phyloP scores from a whole-genome alignment of 2,113 vertebrate species.

The Psilopsiagon aymara region DNA sequence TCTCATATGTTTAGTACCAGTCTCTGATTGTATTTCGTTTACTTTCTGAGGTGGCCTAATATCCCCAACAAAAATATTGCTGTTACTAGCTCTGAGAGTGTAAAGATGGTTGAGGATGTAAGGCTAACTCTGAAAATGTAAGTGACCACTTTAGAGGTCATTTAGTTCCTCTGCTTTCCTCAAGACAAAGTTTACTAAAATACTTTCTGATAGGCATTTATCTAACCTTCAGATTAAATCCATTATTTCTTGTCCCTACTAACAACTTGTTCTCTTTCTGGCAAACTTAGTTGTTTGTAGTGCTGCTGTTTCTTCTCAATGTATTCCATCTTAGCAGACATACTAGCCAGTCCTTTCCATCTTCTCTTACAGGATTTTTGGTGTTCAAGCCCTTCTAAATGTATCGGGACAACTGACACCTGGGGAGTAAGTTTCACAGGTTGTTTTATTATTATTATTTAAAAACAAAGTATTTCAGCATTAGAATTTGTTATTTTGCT shows the following conservation, averaged over 20 bases:
- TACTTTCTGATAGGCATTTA: neutral
- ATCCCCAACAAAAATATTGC: neutral
- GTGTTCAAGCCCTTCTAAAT: neutral
- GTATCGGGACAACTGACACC: neutral
- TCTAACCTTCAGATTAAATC: neutral
- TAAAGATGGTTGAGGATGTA: neutral
- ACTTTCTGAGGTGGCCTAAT: neutral
- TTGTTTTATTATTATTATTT: neutral
- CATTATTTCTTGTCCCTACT: neutral
- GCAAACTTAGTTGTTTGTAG: neutral
- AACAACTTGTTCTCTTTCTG: neutral
- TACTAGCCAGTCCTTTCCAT: neutral
- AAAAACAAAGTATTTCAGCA: neutral
- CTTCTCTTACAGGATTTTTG: neutral
- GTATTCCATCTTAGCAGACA: neutral
- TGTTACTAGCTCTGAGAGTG: neutral
- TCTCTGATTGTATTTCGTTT: neutral
- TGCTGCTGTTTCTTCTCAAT: neutral
- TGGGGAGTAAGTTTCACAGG: neutral
- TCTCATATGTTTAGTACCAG: fast-evolving
- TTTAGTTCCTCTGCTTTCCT: neutral
- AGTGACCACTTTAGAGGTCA: neutral
- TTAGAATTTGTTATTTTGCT: neutral
- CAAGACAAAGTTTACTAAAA: neutral
- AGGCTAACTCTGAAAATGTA: neutral